phyloP scores from a whole-genome alignment of 2,113 vertebrate species.

The Chinchilla lanigera region DNA sequence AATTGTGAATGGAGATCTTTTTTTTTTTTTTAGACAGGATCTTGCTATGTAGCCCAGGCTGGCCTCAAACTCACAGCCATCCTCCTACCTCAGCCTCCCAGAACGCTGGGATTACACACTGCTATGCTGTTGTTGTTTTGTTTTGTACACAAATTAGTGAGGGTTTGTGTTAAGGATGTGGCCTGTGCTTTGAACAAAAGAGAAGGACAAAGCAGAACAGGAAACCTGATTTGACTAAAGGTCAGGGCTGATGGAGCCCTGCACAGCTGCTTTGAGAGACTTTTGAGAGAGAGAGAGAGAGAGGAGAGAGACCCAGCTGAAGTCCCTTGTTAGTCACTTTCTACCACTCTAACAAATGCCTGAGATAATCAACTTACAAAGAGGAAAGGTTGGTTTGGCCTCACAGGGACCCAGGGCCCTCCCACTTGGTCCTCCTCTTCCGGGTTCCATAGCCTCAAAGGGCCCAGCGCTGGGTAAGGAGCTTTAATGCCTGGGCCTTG shows the following conservation, averaged over 20 bases:
- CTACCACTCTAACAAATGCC: not conserved
- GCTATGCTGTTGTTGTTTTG: not conserved
- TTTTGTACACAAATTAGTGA: not conserved
- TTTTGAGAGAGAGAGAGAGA: not conserved
- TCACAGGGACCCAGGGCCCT: not conserved
- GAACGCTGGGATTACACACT: not conserved
- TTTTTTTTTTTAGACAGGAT: not conserved
- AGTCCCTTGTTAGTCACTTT: not conserved
- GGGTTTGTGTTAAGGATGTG: not conserved
- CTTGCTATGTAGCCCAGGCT: not conserved
- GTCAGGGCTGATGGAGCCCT: not conserved
- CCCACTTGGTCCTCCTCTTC: not conserved
- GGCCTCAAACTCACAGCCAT: not conserved
- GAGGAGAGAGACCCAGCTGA: not conserved
- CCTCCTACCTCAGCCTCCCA: not conserved
- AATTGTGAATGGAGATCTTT: not conserved
- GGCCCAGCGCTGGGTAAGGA: not conserved
- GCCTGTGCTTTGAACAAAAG: not conserved
- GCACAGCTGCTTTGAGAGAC: not conserved
- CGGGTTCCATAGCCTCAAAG: not conserved
- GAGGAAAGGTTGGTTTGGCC: no score
- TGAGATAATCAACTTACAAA: not conserved
- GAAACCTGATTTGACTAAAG: not conserved
- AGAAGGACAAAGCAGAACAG: not conserved
- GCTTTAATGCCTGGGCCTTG: not conserved